Percentiles rank a stretch among this genome's conserved stretches.
Evolutionary conservation across 2,113 vertebrate genomes (phyloP).

Genomic region (Cisticola juncidis): DNA sequence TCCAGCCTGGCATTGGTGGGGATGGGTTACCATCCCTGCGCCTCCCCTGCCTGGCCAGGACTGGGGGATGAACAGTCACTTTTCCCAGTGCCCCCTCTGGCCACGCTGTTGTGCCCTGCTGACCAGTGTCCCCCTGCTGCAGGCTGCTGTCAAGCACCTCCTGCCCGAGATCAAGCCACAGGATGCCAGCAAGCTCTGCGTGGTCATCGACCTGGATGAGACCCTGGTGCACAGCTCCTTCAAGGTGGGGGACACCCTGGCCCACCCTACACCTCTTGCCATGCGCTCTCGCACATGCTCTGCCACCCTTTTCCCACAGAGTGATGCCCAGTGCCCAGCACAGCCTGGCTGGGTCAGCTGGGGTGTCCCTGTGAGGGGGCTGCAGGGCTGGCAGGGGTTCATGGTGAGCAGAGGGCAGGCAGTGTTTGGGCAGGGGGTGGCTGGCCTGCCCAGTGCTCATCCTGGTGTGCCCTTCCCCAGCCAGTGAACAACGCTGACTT

Average conservation of each 20-base stretch:
- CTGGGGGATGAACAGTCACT: accelerated
- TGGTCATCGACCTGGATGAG: conserved; percentile 94
- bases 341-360: not conserved
- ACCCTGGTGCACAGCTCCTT: conserved; percentile 93
- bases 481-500: conserved; percentile 94
- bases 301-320: not conserved
- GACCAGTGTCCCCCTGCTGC: not conserved
- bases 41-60: too few species aligned
- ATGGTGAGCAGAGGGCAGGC: not conserved
- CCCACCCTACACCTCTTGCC: not conserved
- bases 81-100: not conserved
- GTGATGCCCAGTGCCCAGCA: not conserved
- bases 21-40: accelerated
- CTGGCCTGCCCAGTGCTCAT: not conserved
- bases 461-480: conserved; percentile 59
- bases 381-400: not conserved
- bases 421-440: not conserved
- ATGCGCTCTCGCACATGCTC: accelerated
- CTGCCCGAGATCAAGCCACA: conserved; percentile 84
- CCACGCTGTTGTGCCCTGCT: accelerated
- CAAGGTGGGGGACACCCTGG: conserved; percentile 77
- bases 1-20: accelerated
- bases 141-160: conserved; percentile 81
- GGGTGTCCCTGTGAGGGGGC: not conserved
- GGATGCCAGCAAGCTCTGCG: conserved; percentile 89